Conservation (phyloP, 1,140 invertebrate genomes). For the Cardiocondyla obscurior region DNA sequence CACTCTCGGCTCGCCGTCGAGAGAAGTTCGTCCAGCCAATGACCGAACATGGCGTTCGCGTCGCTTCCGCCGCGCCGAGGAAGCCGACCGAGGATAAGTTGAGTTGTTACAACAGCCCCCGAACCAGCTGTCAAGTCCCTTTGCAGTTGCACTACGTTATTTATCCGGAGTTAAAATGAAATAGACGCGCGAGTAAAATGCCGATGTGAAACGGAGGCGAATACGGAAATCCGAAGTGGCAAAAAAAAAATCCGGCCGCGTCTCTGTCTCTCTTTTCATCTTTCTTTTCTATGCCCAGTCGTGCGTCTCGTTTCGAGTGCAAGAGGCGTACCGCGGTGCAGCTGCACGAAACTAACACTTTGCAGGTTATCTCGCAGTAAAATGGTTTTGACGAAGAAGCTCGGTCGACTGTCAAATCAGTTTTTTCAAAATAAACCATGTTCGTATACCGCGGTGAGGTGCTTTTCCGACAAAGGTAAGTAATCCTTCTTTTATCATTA, state of each 20-base stretch:
- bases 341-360: background rate
- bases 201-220: too few relatives aligned
- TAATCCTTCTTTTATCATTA: background rate
- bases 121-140: too few relatives aligned
- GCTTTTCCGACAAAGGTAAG: slow-evolving; percentile 5
- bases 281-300: too few relatives aligned
- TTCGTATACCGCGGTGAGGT: background rate
- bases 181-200: too few relatives aligned
- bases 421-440: background rate
- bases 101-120: too few relatives aligned
- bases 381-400: slow-evolving; percentile 18
- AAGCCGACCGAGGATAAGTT: too few relatives aligned
- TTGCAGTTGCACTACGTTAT: too few relatives aligned
- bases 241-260: too few relatives aligned
- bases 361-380: background rate
- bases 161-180: too few relatives aligned
- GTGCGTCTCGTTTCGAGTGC: background rate
- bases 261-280: too few relatives aligned
- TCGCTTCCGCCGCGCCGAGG: background rate
- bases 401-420: background rate
- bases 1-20: slow-evolving; percentile 18
- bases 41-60: slow-evolving; percentile 55
- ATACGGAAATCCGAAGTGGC: too few relatives aligned
- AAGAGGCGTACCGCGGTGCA: background rate
- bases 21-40: slow-evolving; percentile 16